A percentile compares a stretch with the other conserved stretches of the same genome.
Evolutionary conservation across 2,113 vertebrate genomes (phyloP).

Genomic region (Corydoras sp.): DNA sequence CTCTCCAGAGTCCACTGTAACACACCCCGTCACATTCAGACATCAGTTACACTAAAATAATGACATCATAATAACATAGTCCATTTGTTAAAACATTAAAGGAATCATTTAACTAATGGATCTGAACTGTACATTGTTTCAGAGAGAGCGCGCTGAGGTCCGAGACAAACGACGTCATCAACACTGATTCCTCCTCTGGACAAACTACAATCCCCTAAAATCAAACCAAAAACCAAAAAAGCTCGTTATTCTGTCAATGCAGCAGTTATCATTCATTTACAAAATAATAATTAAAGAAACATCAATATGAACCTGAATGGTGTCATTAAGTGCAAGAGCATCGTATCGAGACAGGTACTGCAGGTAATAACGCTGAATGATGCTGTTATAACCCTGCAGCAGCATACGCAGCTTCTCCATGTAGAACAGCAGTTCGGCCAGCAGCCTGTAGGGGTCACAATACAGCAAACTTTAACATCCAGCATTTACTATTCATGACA

Average conservation of each 20-base stretch:
- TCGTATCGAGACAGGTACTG: constrained; percentile 86
- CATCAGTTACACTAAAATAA: constrained; percentile 6
- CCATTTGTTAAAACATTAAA: background rate
- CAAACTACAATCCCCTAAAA: constrained; percentile 83
- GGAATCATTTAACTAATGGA: background rate
- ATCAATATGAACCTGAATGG: constrained; percentile 74
- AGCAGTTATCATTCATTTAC: too few relatives aligned
- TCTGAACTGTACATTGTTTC: constrained; percentile 72
- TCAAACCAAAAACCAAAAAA: background rate
- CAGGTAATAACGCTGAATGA: constrained; percentile 80
- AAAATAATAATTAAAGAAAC: too few relatives aligned
- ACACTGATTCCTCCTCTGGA: constrained; percentile 89
- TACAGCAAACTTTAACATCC: background rate
- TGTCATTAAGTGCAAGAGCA: constrained; percentile 79
- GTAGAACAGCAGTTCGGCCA: constrained; percentile 80
- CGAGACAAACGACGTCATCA: constrained; percentile 87
- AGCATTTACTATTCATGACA: background rate
- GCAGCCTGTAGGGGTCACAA: constrained; percentile 56
- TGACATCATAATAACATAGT: background rate
- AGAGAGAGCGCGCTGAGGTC: constrained; percentile 72
- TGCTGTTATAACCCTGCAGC: constrained; percentile 51
- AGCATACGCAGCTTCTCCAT: constrained; percentile 73
- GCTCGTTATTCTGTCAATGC: too few relatives aligned
- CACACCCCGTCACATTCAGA: too few relatives aligned
- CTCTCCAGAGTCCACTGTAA: constrained; percentile 73